These are phyloP conservation scores for Drosophila demipolita DNA, from an alignment of 2,888 invertebrate species.

Conservation along the genomic window DNA sequence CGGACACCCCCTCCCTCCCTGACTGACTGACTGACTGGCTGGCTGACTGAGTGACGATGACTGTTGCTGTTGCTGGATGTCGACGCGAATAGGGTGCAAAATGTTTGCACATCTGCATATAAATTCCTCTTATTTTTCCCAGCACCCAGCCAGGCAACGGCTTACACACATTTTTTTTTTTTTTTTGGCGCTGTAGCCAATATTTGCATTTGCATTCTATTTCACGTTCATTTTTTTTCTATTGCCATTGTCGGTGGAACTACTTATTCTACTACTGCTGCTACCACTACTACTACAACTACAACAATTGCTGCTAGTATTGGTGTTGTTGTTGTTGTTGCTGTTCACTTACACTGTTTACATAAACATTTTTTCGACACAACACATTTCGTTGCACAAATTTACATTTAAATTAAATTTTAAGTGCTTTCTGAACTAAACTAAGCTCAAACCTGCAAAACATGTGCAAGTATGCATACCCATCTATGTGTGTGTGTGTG, in stretches of 20 bases:
- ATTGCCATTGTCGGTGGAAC: slow-evolving; percentile 59
- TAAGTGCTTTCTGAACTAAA: slow-evolving; percentile 81
- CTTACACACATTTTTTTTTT: slow-evolving; percentile 70
- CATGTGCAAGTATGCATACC: slow-evolving; percentile 7
- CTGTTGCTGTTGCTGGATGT: slow-evolving; percentile 27
- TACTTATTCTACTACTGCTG: slow-evolving; percentile 17
- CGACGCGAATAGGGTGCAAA: slow-evolving; percentile 76
- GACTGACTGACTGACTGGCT: background rate
- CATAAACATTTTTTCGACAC: slow-evolving; percentile 81
- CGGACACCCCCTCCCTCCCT: background rate
- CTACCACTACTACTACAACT: slow-evolving; percentile 12
- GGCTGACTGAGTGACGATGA: slow-evolving; percentile 4
- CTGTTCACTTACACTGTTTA: slow-evolving; percentile 73
- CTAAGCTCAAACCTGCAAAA: slow-evolving; percentile 68
- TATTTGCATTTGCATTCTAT: slow-evolving; percentile 82
- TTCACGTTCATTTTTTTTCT: slow-evolving; percentile 51
- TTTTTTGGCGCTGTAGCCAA: slow-evolving; percentile 72
- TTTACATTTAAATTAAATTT: slow-evolving; percentile 82
- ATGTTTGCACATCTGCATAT: slow-evolving; percentile 82
- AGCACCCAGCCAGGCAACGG: slow-evolving; percentile 66
- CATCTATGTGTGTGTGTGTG: background rate
- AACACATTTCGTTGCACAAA: slow-evolving; percentile 81
- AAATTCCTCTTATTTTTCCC: slow-evolving; percentile 79
- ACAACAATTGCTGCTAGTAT: slow-evolving; percentile 24
- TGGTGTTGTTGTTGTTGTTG: slow-evolving; percentile 33